A percentile compares a stretch with the other conserved stretches of the same genome.
phyloP scores from a whole-genome alignment of 2,113 vertebrate genomes.

The Hystrix cristata region DNA sequence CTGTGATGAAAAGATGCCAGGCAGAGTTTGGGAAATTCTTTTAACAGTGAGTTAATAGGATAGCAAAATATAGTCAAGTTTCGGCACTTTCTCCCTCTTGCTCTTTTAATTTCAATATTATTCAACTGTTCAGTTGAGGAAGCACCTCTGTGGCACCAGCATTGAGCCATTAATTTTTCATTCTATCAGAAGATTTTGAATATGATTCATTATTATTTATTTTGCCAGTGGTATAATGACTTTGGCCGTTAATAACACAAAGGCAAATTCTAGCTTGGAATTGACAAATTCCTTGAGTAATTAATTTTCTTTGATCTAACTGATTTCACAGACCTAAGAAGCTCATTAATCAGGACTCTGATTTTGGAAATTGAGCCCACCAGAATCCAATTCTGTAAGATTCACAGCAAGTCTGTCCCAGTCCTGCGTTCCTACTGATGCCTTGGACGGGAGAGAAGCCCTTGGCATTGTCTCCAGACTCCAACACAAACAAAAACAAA shows the following conservation, averaged over 20 bases:
- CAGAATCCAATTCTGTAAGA: constrained; percentile 12
- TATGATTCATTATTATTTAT: constrained; percentile 58
- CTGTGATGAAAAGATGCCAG: constrained; percentile 18
- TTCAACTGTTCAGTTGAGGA: constrained; percentile 75
- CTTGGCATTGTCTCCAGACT: background rate
- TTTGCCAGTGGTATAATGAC: constrained; percentile 57
- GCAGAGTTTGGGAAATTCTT: constrained; percentile 2
- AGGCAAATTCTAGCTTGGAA: constrained; percentile 73
- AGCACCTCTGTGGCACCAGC: constrained; percentile 70
- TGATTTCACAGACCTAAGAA: constrained; percentile 62
- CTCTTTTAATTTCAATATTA: constrained; percentile 71
- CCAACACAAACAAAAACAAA: background rate
- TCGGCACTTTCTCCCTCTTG: constrained; percentile 45
- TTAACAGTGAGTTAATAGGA: constrained; percentile 68
- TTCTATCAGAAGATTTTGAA: constrained; percentile 75
- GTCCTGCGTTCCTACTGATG: background rate
- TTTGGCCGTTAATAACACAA: constrained; percentile 79
- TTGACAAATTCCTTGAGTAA: constrained; percentile 75
- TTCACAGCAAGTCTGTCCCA: background rate
- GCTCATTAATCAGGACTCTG: constrained; percentile 73
- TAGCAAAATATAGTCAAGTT: constrained; percentile 28
- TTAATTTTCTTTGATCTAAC: constrained; percentile 72
- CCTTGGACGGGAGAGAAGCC: background rate
- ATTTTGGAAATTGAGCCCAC: background rate
- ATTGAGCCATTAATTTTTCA: constrained; percentile 74